Conservation (phyloP, 1,140 invertebrate genomes). For the Lordiphosa clarofinis region DNA sequence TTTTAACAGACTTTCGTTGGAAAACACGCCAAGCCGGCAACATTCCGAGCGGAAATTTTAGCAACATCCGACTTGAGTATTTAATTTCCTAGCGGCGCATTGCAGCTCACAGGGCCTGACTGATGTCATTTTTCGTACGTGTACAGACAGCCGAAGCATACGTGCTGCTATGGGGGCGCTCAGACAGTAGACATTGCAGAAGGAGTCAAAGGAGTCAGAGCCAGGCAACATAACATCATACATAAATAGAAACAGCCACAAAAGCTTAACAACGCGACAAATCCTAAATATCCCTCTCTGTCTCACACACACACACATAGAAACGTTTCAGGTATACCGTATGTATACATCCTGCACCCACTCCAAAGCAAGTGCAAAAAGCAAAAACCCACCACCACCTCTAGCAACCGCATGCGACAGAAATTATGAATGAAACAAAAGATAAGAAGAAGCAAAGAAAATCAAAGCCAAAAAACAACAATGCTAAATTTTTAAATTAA, state of each 20-base stretch:
- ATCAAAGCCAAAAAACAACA: conserved; percentile 5
- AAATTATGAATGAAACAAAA: conserved; percentile 71
- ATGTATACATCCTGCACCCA: conserved; percentile 42
- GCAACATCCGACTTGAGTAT: conserved; percentile 71
- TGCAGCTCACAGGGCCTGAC: conserved; percentile 43
- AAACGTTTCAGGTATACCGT: conserved; percentile 17
- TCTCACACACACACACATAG: conserved; percentile 9
- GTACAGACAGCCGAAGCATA: conserved; percentile 38
- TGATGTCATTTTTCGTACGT: conserved; percentile 59
- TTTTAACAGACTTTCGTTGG: conserved; percentile 34
- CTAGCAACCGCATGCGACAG: conserved; percentile 41
- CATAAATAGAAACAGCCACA: conserved; percentile 70
- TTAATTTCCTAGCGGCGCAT: conserved; percentile 68
- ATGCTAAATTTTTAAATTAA: not conserved
- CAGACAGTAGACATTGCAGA: conserved; percentile 39
- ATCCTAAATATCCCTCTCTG: conserved; percentile 17
- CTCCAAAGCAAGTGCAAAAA: conserved; percentile 17
- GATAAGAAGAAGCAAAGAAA: conserved; percentile 33
- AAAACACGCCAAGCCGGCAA: conserved; percentile 11
- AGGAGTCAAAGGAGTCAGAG: conserved; percentile 22
- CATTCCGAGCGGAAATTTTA: conserved; percentile 62
- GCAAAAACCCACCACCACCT: conserved; percentile 32
- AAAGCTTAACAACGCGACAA: conserved; percentile 69
- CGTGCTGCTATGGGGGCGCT: not conserved
- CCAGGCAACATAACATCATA: conserved; percentile 44